phyloP scores from a whole-genome alignment of 2,113 vertebrate genomes.

The Sinosuthora webbiana region DNA sequence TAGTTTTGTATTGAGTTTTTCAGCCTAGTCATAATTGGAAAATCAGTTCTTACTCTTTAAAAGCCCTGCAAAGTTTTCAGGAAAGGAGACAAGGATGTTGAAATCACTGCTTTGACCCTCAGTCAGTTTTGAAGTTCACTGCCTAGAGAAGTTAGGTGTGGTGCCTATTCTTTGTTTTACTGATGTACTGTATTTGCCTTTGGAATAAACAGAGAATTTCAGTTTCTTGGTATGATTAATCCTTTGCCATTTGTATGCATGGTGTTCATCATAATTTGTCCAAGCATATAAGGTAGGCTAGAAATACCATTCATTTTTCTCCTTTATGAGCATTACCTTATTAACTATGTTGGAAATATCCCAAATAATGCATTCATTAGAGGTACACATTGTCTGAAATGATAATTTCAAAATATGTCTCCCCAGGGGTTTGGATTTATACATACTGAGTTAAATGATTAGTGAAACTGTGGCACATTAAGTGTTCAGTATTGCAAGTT shows the following conservation, averaged over 20 bases:
- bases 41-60: neutral
- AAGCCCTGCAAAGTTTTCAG: neutral
- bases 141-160: neutral
- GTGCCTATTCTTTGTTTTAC: neutral
- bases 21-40: neutral
- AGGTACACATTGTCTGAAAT: conserved; percentile 19
- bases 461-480: conserved; percentile 22
- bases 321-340: conserved; percentile 50
- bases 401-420: conserved; percentile 42
- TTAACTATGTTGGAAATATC: conserved; percentile 56
- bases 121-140: neutral
- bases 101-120: neutral
- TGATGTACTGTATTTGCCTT: neutral
- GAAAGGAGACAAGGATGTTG: neutral
- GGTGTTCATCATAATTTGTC: neutral
- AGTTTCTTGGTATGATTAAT: neutral
- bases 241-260: neutral
- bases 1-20: neutral
- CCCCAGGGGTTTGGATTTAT: conserved; percentile 32
- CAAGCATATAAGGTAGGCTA: neutral
- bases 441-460: conserved; percentile 42
- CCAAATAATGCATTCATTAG: conserved; percentile 62
- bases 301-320: conserved; percentile 35
- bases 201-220: neutral
- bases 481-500: neutral